Conservation (phyloP, 2,888 invertebrate genomes). For the Diogma glabrata region DNA sequence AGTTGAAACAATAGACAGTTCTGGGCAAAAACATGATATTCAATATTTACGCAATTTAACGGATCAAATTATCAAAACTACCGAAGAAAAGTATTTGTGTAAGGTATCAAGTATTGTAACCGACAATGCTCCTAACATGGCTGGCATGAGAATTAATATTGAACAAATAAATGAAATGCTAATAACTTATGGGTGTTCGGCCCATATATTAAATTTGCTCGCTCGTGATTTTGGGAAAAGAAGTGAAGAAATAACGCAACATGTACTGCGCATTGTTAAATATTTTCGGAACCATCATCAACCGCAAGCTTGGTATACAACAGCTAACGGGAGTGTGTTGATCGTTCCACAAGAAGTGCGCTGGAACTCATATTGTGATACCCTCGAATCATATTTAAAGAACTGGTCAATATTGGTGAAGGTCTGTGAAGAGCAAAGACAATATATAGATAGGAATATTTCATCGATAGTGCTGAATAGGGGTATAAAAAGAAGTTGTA, state of each 20-base stretch:
- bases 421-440: not conserved
- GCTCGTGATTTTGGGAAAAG: too few species aligned
- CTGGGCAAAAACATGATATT: constrained; percentile 1
- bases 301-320: too few species aligned
- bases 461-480: constrained; percentile 1
- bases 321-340: too few species aligned
- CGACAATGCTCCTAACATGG: constrained; percentile 4
- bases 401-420: too few species aligned
- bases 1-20: not conserved
- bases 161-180: not conserved
- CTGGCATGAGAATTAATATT: constrained; percentile 3
- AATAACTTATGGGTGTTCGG: too few species aligned
- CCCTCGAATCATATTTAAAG: constrained; percentile 4
- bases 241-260: too few species aligned
- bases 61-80: not conserved
- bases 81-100: not conserved
- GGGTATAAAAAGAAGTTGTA: constrained; percentile 1
- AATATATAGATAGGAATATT: constrained; percentile 2
- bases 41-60: constrained; percentile 3
- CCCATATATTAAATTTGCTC: too few species aligned
- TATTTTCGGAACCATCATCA: too few species aligned
- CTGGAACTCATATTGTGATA: constrained; percentile 1
- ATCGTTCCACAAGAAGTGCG: not conserved
- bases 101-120: constrained; percentile 4
- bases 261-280: too few species aligned